Conservation (phyloP, 35 echinoderm and acorn worm species). For the Heliocidaris erythrogramma region DNA sequence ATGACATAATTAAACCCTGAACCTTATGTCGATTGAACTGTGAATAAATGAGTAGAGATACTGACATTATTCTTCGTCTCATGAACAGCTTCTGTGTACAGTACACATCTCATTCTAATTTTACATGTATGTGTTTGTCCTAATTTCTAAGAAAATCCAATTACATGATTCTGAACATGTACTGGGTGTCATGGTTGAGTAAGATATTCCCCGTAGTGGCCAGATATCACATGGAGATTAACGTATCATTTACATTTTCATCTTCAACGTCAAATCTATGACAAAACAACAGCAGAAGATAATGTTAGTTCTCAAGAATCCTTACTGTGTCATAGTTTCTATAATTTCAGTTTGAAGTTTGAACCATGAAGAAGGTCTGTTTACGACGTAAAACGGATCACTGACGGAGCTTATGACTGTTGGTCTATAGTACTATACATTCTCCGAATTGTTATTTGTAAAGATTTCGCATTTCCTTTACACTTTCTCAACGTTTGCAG, state of each 20-base stretch:
- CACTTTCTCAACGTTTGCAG: no score
- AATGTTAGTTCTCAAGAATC: not conserved
- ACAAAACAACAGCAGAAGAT: not conserved
- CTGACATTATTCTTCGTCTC: not conserved
- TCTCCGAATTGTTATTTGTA: not conserved
- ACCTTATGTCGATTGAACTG: not conserved
- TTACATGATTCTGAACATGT: not conserved
- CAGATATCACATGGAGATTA: not conserved
- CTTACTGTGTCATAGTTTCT: no score
- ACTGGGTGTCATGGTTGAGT: not conserved
- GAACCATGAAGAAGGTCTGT: not conserved
- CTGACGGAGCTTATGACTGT: not conserved
- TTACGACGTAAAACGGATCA: not conserved
- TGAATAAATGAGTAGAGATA: not conserved
- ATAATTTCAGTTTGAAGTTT: no score
- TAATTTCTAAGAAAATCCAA: not conserved
- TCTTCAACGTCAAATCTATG: not conserved
- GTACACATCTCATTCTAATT: not conserved
- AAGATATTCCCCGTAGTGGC: not conserved
- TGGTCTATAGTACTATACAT: not conserved
- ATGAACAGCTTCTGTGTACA: not conserved
- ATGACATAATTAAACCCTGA: not conserved
- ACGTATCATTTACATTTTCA: not conserved
- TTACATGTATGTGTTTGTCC: not conserved
- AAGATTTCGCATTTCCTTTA: no score